Evolutionary conservation across 92 coral and sea anemone species (phyloP).

Genomic region (Bergia puertoricense): DNA sequence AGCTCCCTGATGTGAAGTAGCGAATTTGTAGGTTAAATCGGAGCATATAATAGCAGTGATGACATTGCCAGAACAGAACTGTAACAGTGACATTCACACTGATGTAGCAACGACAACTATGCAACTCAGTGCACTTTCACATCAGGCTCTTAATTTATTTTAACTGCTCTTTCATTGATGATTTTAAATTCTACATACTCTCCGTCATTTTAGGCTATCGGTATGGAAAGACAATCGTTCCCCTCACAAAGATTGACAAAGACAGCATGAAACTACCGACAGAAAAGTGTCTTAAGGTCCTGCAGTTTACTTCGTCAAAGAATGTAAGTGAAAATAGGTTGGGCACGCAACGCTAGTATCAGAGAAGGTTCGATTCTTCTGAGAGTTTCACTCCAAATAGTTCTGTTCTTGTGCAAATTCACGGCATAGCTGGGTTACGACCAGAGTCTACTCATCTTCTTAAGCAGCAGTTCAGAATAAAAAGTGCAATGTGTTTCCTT

Average conservation of each 20-base stretch:
- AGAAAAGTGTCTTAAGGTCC: constrained; percentile 84
- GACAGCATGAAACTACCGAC: constrained; percentile 93
- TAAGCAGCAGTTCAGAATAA: not conserved
- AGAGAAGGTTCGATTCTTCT: not conserved
- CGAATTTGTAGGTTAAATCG: too few species aligned
- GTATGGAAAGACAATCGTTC: constrained; percentile 95
- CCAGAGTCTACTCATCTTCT: too few species aligned
- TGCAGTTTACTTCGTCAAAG: constrained; percentile 78
- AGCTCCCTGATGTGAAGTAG: too few species aligned
- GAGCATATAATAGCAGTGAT: too few species aligned
- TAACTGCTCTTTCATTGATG: not conserved
- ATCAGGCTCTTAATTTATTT: too few species aligned
- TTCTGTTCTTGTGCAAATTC: too few species aligned
- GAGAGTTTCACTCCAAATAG: too few species aligned
- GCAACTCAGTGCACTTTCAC: too few species aligned
- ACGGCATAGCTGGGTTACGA: too few species aligned
- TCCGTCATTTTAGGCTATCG: constrained; percentile 71
- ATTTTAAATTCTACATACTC: not conserved
- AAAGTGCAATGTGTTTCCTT: not conserved
- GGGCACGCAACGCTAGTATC: not conserved
- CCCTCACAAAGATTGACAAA: constrained; percentile 87
- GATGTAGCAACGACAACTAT: too few species aligned
- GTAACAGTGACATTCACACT: too few species aligned
- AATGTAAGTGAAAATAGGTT: constrained; percentile 58
- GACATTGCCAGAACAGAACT: too few species aligned